A percentile compares a stretch with the other conserved stretches of the same genome.
phyloP scores from a whole-genome alignment of 2,888 invertebrate genomes.

The Orthosia incerta region DNA sequence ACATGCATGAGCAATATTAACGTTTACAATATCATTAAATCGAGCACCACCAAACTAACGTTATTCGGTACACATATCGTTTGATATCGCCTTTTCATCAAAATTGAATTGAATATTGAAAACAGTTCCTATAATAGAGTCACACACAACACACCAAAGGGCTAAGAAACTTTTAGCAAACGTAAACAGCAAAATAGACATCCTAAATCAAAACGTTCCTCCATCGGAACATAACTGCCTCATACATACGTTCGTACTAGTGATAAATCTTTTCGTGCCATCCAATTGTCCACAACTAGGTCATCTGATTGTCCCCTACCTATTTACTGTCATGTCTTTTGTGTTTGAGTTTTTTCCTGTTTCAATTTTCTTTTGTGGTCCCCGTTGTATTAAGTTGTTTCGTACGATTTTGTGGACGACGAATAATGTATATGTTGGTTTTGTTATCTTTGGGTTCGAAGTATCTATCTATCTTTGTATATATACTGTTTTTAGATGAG shows the following conservation, averaged over 20 bases:
- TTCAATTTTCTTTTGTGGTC: slow-evolving; percentile 86
- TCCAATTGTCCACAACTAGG: slow-evolving; percentile 88
- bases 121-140: neutral
- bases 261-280: slow-evolving; percentile 84
- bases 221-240: slow-evolving; percentile 65
- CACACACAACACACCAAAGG: slow-evolving; percentile 5
- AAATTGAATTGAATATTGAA: neutral
- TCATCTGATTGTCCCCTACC: slow-evolving; percentile 86
- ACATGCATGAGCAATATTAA: neutral
- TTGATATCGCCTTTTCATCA: neutral
- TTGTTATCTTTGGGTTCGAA: slow-evolving; percentile 58
- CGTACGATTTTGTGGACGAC: slow-evolving; percentile 74
- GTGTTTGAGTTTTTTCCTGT: slow-evolving; percentile 83
- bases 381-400: slow-evolving; percentile 83
- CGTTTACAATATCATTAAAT: neutral
- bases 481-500: slow-evolving; percentile 56
- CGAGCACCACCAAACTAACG: too few species aligned
- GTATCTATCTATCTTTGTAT: slow-evolving; percentile 50
- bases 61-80: neutral
- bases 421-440: slow-evolving; percentile 68
- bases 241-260: slow-evolving; percentile 75
- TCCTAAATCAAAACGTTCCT: slow-evolving; percentile 64
- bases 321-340: slow-evolving; percentile 82
- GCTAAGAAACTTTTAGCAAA: slow-evolving; percentile 26
- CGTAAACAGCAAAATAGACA: slow-evolving; percentile 47